Evolutionary conservation across 1,140 invertebrate genomes (phyloP).

Genomic region (Drosophila serrata): DNA sequence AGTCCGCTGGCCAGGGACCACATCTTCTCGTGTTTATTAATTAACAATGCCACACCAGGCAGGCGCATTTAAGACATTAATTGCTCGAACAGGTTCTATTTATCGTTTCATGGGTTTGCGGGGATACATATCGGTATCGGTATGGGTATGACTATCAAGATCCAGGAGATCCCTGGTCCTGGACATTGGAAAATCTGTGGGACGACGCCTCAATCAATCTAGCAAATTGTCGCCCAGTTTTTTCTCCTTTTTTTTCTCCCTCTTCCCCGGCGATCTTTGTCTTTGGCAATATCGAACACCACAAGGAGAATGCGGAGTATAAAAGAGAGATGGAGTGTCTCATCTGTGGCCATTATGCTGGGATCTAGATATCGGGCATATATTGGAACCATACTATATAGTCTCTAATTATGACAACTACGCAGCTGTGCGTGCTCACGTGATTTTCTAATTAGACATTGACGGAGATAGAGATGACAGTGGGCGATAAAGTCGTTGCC

Average conservation of each 20-base stretch:
- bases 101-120: constrained; percentile 5
- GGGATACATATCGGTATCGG: background rate
- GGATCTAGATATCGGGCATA: constrained; percentile 37
- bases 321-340: constrained; percentile 8
- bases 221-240: constrained; percentile 78
- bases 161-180: background rate
- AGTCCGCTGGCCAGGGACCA: constrained; percentile 23
- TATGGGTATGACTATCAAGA: background rate
- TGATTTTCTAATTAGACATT: constrained; percentile 81
- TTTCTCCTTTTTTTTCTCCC: constrained; percentile 14
- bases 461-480: constrained; percentile 66
- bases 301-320: background rate
- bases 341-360: constrained; percentile 11
- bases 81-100: constrained; percentile 71
- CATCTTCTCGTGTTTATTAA: constrained; percentile 74
- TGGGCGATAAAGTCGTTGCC: constrained; percentile 80
- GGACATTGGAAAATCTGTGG: constrained; percentile 20
- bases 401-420: constrained; percentile 83
- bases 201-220: constrained; percentile 76
- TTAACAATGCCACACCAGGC: constrained; percentile 83
- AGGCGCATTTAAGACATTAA: constrained; percentile 80
- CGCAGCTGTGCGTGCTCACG: constrained; percentile 80
- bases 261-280: constrained; percentile 10
- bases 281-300: constrained; percentile 41
- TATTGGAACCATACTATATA: constrained; percentile 21